phyloP scores from a whole-genome alignment of 1,140 invertebrate species.

The Drosophila fuyamai region DNA sequence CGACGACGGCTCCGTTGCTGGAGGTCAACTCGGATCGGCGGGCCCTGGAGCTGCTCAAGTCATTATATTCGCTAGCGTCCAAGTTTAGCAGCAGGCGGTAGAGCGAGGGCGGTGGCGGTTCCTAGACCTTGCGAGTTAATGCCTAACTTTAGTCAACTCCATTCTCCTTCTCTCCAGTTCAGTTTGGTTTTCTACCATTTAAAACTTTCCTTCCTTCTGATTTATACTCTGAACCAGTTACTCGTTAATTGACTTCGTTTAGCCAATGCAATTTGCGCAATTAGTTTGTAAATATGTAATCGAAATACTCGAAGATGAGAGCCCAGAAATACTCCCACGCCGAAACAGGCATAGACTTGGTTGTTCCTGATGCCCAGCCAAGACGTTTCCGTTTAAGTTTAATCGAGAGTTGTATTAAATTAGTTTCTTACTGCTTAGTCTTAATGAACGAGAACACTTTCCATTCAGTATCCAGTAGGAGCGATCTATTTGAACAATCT shows the following conservation, averaged over 20 bases:
- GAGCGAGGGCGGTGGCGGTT: constrained; percentile 48
- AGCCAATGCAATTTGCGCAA: constrained; percentile 69
- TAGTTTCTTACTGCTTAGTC: constrained; percentile 64
- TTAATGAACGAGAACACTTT: constrained; percentile 48
- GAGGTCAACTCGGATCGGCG: constrained; percentile 88
- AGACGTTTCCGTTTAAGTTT: constrained; percentile 41
- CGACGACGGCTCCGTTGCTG: constrained; percentile 44
- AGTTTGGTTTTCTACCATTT: constrained; percentile 16
- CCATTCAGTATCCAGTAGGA: constrained; percentile 35
- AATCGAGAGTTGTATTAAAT: constrained; percentile 73
- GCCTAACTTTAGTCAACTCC: constrained; percentile 80
- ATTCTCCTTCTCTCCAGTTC: constrained; percentile 27
- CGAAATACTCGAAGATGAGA: constrained; percentile 61
- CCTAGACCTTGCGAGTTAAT: constrained; percentile 62
- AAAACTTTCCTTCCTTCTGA: constrained; percentile 25
- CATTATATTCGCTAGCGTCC: constrained; percentile 92
- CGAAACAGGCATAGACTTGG: constrained; percentile 32
- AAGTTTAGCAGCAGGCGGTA: constrained; percentile 86
- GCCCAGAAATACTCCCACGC: constrained; percentile 45
- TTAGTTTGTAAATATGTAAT: constrained; percentile 81
- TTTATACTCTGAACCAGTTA: constrained; percentile 33
- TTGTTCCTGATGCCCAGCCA: constrained; percentile 49
- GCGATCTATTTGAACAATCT: constrained; percentile 46
- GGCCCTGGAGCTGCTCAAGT: constrained; percentile 92
- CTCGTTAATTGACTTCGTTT: constrained; percentile 66